phyloP scores from a whole-genome alignment of 2,113 vertebrate species.

The Thalassoma bifasciatum region DNA sequence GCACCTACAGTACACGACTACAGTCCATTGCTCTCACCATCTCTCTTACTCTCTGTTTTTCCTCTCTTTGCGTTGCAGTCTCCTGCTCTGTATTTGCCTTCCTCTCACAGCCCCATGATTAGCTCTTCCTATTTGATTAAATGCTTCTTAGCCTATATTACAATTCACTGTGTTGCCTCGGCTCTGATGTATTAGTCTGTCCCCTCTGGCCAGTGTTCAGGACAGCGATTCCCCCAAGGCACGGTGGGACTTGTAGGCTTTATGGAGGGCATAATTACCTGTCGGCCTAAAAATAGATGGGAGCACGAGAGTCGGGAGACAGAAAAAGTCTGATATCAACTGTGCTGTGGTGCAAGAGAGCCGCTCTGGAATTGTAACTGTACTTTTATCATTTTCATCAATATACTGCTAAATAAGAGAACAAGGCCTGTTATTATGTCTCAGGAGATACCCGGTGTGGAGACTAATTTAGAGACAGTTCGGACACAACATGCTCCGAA shows the following conservation, averaged over 20 bases:
- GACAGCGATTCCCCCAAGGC: constrained; percentile 11
- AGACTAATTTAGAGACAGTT: background rate
- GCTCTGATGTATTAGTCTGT: constrained; percentile 10
- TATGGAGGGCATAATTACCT: constrained; percentile 47
- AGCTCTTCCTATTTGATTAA: constrained; percentile 36
- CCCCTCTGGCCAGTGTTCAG: constrained; percentile 11
- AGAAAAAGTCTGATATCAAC: constrained; percentile 1
- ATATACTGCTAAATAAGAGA: background rate
- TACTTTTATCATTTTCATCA: background rate
- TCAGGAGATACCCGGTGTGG: background rate
- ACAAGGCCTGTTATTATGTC: background rate
- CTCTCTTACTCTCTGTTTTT: background rate
- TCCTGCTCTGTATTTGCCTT: background rate
- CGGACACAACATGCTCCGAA: background rate
- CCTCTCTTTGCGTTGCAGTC: background rate
- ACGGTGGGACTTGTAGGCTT: constrained; percentile 43
- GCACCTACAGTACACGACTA: background rate
- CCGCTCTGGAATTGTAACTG: background rate
- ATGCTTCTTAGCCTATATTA: constrained; percentile 17
- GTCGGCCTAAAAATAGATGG: constrained; percentile 25
- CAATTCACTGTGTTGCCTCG: background rate
- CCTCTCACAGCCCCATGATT: constrained; percentile 23
- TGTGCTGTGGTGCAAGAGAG: background rate
- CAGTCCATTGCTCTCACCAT: background rate
- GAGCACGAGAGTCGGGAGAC: background rate